Evolutionary conservation across 2,888 invertebrate species (phyloP).

Genomic region (Conchocele bisecta): DNA sequence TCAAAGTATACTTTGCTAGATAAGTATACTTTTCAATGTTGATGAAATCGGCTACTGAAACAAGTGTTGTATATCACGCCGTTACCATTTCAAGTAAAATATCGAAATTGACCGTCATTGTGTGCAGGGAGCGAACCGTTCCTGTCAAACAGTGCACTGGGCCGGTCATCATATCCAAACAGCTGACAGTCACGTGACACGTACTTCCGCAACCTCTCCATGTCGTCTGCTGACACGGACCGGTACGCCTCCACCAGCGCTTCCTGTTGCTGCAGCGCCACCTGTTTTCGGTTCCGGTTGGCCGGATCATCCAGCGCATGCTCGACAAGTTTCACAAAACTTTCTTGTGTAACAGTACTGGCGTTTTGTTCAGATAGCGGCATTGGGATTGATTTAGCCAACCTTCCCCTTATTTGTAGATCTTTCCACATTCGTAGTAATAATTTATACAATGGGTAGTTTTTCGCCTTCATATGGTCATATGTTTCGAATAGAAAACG

Average conservation of each 20-base stretch:
- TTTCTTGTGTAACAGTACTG: slow-evolving; percentile 20
- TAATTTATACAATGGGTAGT: slow-evolving; percentile 58
- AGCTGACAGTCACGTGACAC: slow-evolving; percentile 63
- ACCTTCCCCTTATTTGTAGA: slow-evolving; percentile 66
- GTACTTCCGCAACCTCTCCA: slow-evolving; percentile 51
- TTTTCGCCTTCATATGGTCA: slow-evolving; percentile 41
- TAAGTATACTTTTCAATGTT: too few species aligned
- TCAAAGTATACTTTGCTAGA: too few species aligned
- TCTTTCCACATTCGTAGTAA: slow-evolving; percentile 61
- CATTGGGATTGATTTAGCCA: slow-evolving; percentile 52
- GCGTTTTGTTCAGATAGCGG: slow-evolving; percentile 48
- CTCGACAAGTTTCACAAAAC: slow-evolving; percentile 38
- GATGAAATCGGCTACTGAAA: too few species aligned
- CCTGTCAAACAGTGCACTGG: slow-evolving; percentile 41
- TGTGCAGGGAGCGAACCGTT: too few species aligned
- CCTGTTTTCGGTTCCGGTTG: slow-evolving; percentile 22
- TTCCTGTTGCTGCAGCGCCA: slow-evolving; percentile 58
- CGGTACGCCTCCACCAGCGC: slow-evolving; percentile 64
- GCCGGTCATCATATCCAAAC: slow-evolving; percentile 64
- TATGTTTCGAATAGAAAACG: slow-evolving; percentile 43
- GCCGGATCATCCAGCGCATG: slow-evolving; percentile 28
- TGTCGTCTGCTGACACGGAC: slow-evolving; percentile 43
- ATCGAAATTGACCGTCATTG: too few species aligned
- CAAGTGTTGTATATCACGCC: too few species aligned
- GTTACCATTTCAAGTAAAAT: too few species aligned